Conservation (phyloP, 1,140 invertebrate genomes). For the Popillia japonica region DNA sequence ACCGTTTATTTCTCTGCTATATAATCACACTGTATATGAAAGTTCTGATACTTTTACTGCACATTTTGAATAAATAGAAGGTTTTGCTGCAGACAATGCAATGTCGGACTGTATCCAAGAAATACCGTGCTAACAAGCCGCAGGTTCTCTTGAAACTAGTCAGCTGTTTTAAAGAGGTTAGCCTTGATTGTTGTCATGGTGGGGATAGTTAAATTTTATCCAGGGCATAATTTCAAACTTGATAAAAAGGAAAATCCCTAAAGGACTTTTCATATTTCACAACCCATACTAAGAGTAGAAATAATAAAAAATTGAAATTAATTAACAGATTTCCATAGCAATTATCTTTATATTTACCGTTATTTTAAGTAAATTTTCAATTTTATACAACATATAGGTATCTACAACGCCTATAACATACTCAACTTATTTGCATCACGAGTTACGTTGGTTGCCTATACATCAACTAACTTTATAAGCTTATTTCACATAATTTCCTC, state of each 20-base stretch:
- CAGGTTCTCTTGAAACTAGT: conserved; percentile 37
- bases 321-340: no score
- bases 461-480: no score
- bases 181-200: conserved; percentile 30
- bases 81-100: conserved; percentile 36
- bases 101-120: not conserved
- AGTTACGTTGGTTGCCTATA: no score
- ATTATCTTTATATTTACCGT: no score
- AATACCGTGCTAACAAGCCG: conserved; percentile 27
- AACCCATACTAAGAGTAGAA: no score
- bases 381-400: no score
- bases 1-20: conserved; percentile 27
- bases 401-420: no score
- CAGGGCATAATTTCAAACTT: not conserved
- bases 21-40: conserved; percentile 26
- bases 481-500: no score
- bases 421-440: no score
- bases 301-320: no score
- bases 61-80: conserved; percentile 31
- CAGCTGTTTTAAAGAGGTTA: conserved; percentile 39
- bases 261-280: not conserved
- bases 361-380: no score
- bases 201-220: conserved; percentile 27
- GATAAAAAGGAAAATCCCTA: not conserved
- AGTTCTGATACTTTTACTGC: conserved; percentile 34